Evolutionary conservation across 2,797 vertebrate species (phyloP), one percentile per base, ranked within the genome.

Genomic region (Malacoctenus gilli): DNA sequence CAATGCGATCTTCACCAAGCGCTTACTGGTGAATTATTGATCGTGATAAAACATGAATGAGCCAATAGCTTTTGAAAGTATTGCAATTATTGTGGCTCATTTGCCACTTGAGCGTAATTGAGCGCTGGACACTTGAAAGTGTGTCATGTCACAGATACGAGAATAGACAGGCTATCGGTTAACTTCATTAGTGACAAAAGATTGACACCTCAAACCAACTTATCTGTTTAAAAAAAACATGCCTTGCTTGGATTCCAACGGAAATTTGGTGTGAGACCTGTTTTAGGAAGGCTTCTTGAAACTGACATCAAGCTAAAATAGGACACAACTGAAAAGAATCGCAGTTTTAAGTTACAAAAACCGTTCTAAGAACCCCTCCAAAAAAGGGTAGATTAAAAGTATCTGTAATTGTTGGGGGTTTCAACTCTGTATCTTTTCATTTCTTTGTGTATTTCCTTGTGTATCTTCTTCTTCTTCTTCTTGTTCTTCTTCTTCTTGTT

Each of bases 21-120:
- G 88, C 83, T 84, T 77, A 77, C 93, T 93, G 78, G 23, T 92
- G 67, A 92, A 91, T 91, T 89, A 92, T 92, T 91, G 79, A 92
- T 88, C 37, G 71, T 68, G 73, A 88, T 91, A 44, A 91, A 91
- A 90, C 84, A 89, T 91, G 68, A 79, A 91, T 89, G 85, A 92
- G 72, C 80, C 79, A 75, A 86, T 85, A 74, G 77, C 84, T 84
- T 89, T 85, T 83, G 69, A 83, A 85, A 76, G 86, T 74, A 85
- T 88, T 84, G 80, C 63, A 73, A 62, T 76, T 87, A 70, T 62
- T 83, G 77, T 78, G 83, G 72, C 74, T 85, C 68, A 79, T 87
- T 87, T 85, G 71, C 57, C 75, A 75, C 82, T 84, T 82, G 73
- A n/a, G 11, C 59, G 53, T 83, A 82, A 89, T 82, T 80, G 72